Base-by-base conservation (phyloP, 2,797 vertebrate species). In the Pteronotus mesoamericanus region DNA sequence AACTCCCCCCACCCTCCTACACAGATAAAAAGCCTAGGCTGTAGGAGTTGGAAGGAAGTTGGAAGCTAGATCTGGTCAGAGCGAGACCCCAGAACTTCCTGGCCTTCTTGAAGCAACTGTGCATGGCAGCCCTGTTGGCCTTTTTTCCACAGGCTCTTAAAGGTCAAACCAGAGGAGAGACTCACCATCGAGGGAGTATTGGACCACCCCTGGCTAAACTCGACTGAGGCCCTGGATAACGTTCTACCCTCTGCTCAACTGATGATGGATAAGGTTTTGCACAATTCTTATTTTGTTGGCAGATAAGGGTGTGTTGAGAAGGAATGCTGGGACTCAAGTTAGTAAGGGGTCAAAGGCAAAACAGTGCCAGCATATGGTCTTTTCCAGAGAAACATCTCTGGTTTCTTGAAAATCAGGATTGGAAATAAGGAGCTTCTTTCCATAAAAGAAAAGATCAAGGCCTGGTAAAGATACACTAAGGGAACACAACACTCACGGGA, bases 171-270 rank as follows among this genome's bases (percentile, higher is more conserved):
- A 1, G 99, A 99, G 97, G 99, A 99, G 97, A 99, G 99, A 74
- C 98, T 99, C 93, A 99, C 99, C 57, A 99, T 99, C 0, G 99
- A 99, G 97, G 99, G 99, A 72, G 99, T 99, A 91, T 97, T 99
- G 98, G 99, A 99, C 94, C 99, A 99, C 98, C 99, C 99, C 51
- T 99, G 99, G 99, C 99, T 99, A 97, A 99, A 99, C 98, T 99
- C 99, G 90, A 99, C 99, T 0, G 99, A 99, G 96, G 99, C 99
- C 0, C 98, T 99, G 22, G 99, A 99, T 98, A 99, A 99, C 72
- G 99, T 99, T 97, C 98, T 99, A 80, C 99, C 99, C 22, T 99
- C 99, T 55, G 99, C 99, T 92, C 99, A 99, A 96, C 99, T 99
- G 98, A 99, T 99, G 99, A 99, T 99, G 99, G 99, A 99, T 98